These are phyloP conservation scores for Phenganax subtilis DNA, from an alignment of 92 coral and sea anemone species.

Conservation along the genomic window DNA sequence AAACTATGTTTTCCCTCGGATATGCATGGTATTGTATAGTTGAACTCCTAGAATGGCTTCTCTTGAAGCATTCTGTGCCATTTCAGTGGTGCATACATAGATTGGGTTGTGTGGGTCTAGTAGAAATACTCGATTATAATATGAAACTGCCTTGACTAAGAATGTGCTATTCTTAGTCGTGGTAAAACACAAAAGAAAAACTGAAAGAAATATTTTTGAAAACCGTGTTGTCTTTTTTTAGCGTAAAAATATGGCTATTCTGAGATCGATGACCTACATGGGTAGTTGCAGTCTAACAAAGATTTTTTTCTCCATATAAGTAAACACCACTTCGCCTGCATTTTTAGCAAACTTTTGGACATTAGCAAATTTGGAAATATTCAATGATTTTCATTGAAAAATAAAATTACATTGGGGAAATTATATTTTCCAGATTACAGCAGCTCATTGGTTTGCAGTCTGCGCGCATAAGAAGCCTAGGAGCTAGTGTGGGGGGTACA, in stretches of 20 bases:
- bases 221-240: not conserved
- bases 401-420: no score
- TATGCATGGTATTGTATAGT: conserved; percentile 36
- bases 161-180: conserved; percentile 37
- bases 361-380: no score
- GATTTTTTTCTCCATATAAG: no score
- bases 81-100: not conserved
- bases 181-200: conserved; percentile 19
- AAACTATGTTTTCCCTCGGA: not conserved
- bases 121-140: conserved; percentile 30
- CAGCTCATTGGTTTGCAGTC: no score
- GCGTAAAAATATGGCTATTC: no score
- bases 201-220: conserved; percentile 15
- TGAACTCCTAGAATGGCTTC: conserved; percentile 11
- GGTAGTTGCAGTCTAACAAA: no score
- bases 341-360: no score
- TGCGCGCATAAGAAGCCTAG: no score
- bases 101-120: conserved; percentile 38
- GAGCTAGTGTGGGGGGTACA: not conserved
- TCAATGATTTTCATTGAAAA: no score
- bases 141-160: not conserved
- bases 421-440: no score
- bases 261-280: no score
- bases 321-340: no score
- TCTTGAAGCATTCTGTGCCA: not conserved